Evolutionary conservation across 2,797 vertebrate genomes (phyloP).

Genomic region (Myripristis jacobus): DNA sequence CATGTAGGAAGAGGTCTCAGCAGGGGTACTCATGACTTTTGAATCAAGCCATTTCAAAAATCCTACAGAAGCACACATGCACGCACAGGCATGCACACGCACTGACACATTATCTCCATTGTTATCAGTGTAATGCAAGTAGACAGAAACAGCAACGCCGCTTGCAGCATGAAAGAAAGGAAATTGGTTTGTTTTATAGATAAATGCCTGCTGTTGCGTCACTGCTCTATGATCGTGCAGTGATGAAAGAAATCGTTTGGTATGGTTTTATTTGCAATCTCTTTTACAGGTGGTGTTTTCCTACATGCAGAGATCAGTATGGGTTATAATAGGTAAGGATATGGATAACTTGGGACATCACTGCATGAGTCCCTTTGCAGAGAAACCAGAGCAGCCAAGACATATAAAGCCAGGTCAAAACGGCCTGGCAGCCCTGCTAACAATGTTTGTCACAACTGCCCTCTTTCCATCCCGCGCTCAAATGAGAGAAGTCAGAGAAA

Average conservation of each 20-base stretch:
- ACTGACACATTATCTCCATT: slow-evolving; percentile 49
- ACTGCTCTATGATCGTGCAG: neutral
- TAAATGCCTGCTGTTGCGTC: neutral
- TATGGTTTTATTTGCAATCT: slow-evolving; percentile 9
- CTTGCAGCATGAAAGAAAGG: slow-evolving; percentile 18
- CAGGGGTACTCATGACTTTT: slow-evolving; percentile 76
- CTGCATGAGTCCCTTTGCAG: slow-evolving; percentile 58
- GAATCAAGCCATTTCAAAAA: slow-evolving; percentile 75
- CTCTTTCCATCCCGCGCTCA: slow-evolving; percentile 78
- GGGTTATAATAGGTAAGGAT: slow-evolving; percentile 63
- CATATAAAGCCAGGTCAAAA: slow-evolving; percentile 74
- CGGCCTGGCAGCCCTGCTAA: slow-evolving; percentile 72
- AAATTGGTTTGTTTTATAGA: neutral
- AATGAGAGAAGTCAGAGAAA: slow-evolving; percentile 85
- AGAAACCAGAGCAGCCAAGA: slow-evolving; percentile 73
- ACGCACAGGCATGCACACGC: slow-evolving; percentile 13
- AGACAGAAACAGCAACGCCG: slow-evolving; percentile 39
- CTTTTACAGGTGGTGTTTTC: slow-evolving; percentile 8
- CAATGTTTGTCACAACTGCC: slow-evolving; percentile 85
- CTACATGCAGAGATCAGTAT: slow-evolving; percentile 14
- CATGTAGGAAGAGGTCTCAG: slow-evolving; percentile 77
- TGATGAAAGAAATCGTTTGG: neutral
- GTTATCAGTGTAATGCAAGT: slow-evolving; percentile 40
- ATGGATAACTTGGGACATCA: slow-evolving; percentile 68
- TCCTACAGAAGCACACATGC: slow-evolving; percentile 34